Evolutionary conservation across 1,140 invertebrate genomes (phyloP).

Genomic region (Colletes gigas): DNA sequence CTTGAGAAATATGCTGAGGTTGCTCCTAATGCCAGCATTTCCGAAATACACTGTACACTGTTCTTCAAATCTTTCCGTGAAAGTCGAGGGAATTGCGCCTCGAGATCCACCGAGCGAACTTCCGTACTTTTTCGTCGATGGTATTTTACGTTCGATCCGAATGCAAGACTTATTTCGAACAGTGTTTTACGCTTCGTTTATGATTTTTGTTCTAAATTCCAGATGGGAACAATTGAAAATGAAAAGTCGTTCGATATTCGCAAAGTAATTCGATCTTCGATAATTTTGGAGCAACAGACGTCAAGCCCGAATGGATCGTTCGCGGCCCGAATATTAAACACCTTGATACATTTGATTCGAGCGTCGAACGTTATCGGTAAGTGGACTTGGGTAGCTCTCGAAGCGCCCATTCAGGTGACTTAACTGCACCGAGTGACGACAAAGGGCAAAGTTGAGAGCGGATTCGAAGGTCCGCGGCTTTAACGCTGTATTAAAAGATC

Average conservation of each 20-base stretch:
- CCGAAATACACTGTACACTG: background rate
- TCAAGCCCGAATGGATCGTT: no score
- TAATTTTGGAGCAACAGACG: background rate
- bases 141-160: background rate
- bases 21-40: slow-evolving; percentile 19
- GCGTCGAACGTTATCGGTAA: slow-evolving; percentile 26
- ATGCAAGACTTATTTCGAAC: background rate
- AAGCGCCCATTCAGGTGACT: slow-evolving; percentile 71
- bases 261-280: background rate
- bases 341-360: slow-evolving; percentile 27
- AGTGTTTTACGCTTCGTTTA: no score
- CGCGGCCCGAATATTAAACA: slow-evolving; percentile 40
- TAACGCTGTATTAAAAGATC: slow-evolving; percentile 60
- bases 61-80: background rate
- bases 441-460: slow-evolving; percentile 48
- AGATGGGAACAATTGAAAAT: background rate
- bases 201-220: no score
- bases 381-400: slow-evolving; percentile 31
- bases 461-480: slow-evolving; percentile 44
- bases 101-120: background rate
- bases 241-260: background rate
- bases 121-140: background rate
- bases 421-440: slow-evolving; percentile 65
- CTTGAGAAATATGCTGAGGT: slow-evolving; percentile 17
- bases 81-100: background rate